These are phyloP conservation scores for Haliaeetus leucogaster DNA, from an alignment of 2,113 vertebrate species.

Conservation along the genomic window DNA sequence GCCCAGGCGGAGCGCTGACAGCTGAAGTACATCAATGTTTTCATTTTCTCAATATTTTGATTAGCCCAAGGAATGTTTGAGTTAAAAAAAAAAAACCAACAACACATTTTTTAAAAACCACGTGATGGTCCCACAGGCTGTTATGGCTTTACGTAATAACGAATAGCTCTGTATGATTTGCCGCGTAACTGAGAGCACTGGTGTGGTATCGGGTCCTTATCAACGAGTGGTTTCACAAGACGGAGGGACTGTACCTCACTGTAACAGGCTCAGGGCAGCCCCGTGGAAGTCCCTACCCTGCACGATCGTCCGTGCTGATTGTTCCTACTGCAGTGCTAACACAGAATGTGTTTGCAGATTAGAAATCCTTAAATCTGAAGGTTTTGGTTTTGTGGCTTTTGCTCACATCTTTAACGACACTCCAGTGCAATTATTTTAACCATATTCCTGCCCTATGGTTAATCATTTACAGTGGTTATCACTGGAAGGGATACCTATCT, in stretches of 20 bases:
- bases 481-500: constrained; percentile 3
- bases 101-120: not conserved
- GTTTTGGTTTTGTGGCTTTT: not conserved
- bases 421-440: constrained; percentile 4
- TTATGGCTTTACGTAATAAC: not conserved
- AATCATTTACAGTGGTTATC: not conserved
- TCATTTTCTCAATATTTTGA: not conserved
- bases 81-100: not conserved
- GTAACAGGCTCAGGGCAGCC: not conserved
- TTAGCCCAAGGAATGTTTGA: not conserved
- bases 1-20: rapidly evolving
- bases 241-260: rapidly evolving
- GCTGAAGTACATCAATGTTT: not conserved
- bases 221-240: rapidly evolving
- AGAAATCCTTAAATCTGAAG: not conserved
- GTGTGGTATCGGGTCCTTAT: rapidly evolving
- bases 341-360: not conserved
- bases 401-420: not conserved
- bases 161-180: not conserved
- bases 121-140: not conserved
- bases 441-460: not conserved
- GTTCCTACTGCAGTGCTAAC: not conserved
- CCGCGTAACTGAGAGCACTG: rapidly evolving
- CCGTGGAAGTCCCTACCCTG: not conserved
- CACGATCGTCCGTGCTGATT: rapidly evolving